Conservation (phyloP, 2,113 vertebrate genomes). For the Odontesthes bonariensis region DNA sequence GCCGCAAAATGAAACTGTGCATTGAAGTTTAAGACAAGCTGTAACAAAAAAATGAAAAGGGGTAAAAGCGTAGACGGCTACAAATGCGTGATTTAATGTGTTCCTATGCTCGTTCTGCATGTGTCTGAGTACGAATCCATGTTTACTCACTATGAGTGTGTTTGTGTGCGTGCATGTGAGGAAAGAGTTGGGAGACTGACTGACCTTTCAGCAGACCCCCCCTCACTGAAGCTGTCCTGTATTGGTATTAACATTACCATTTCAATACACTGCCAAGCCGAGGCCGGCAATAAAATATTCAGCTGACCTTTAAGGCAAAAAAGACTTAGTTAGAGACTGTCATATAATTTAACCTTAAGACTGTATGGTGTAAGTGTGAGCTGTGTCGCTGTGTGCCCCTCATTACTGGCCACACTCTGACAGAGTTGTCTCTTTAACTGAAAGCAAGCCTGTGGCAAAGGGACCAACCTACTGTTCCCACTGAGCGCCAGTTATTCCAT, state of each 20-base stretch:
- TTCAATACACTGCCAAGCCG: slow-evolving; percentile 81
- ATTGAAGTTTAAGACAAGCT: slow-evolving; percentile 43
- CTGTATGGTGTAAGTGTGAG: slow-evolving; percentile 65
- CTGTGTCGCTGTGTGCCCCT: slow-evolving; percentile 71
- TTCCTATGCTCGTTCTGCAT: slow-evolving; percentile 9
- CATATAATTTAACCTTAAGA: slow-evolving; percentile 86
- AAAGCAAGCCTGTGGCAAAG: slow-evolving; percentile 68
- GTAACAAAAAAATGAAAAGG: slow-evolving; percentile 49
- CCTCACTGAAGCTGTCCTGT: slow-evolving; percentile 78
- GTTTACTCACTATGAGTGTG: slow-evolving; percentile 20
- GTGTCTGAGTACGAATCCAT: neutral
- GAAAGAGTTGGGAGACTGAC: slow-evolving; percentile 57
- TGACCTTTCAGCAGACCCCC: slow-evolving; percentile 81
- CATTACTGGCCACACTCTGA: slow-evolving; percentile 78
- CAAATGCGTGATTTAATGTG: slow-evolving; percentile 14
- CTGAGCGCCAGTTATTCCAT: slow-evolving; percentile 59
- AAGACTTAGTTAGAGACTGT: slow-evolving; percentile 83
- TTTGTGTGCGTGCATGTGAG: slow-evolving; percentile 23
- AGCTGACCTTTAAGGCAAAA: slow-evolving; percentile 84
- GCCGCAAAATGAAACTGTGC: slow-evolving; percentile 44
- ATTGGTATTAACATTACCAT: slow-evolving; percentile 85
- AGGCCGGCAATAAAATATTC: slow-evolving; percentile 82
- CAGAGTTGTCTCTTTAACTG: slow-evolving; percentile 69
- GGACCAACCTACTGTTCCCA: slow-evolving; percentile 56
- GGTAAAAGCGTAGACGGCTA: slow-evolving; percentile 29